These are phyloP conservation scores for Cosmia pyralina DNA, from an alignment of 2,888 invertebrate genomes.

Conservation along the genomic window DNA sequence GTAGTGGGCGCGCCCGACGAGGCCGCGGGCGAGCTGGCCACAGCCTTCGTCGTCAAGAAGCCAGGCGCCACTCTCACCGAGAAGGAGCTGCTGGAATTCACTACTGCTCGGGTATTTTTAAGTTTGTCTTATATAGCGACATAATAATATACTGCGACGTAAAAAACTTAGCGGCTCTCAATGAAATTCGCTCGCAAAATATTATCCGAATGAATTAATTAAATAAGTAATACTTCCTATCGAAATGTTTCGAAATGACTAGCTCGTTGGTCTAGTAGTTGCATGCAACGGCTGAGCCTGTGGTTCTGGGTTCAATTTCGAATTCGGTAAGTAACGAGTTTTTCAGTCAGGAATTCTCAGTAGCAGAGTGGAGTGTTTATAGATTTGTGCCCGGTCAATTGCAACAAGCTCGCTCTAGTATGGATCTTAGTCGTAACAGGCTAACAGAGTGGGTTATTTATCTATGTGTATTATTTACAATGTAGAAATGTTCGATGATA, in stretches of 20 bases:
- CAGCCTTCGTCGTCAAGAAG: constrained; percentile 93
- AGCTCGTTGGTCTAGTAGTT: neutral
- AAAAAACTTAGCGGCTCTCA: too few relatives aligned
- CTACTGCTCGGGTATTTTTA: constrained; percentile 82
- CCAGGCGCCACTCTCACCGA: constrained; percentile 86
- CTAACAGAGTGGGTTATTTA: neutral
- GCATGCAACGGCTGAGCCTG: neutral
- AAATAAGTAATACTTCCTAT: too few relatives aligned
- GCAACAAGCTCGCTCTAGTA: neutral
- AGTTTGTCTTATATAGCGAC: neutral
- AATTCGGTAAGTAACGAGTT: neutral
- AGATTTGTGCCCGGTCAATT: neutral
- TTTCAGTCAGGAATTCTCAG: neutral
- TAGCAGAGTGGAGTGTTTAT: neutral
- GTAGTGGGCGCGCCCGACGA: constrained; percentile 94
- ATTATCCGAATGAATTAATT: neutral
- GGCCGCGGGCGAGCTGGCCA: constrained; percentile 93
- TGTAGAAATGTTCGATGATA: neutral
- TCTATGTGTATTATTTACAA: neutral
- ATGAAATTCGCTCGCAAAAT: neutral
- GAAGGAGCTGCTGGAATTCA: constrained; percentile 89
- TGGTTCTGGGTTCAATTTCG: neutral
- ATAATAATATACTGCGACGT: neutral
- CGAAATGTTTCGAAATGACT: neutral
- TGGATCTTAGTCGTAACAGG: neutral